phyloP scores from a whole-genome alignment of 2,888 invertebrate species.

The Pedicia rivosa region DNA sequence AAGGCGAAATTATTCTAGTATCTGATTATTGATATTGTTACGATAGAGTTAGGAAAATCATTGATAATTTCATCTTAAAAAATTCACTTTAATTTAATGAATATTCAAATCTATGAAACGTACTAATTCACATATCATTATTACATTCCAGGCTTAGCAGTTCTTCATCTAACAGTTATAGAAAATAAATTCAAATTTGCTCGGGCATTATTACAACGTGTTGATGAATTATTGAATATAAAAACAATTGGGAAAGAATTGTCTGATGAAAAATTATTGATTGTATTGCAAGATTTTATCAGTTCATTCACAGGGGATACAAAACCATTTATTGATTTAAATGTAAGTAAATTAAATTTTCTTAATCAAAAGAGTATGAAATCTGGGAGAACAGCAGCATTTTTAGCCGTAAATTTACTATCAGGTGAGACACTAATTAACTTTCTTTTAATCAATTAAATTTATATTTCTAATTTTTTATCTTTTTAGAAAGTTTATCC shows the following conservation, averaged over 20 bases:
- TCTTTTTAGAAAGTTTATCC: slow-evolving; percentile 8
- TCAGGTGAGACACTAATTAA: slow-evolving; percentile 15
- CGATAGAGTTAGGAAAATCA: no score
- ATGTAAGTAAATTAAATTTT: slow-evolving; percentile 15
- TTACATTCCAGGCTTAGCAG: background rate
- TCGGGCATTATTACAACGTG: background rate
- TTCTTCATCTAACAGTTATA: slow-evolving; percentile 1
- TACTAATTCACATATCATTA: no score
- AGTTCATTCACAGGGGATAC: background rate
- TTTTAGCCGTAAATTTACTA: slow-evolving; percentile 22
- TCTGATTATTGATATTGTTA: no score
- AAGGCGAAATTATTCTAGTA: no score
- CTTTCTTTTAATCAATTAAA: background rate
- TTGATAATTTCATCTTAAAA: no score
- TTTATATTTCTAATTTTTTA: background rate
- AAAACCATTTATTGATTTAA: background rate
- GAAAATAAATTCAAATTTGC: slow-evolving; percentile 1
- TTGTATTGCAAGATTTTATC: background rate
- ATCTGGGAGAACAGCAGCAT: slow-evolving; percentile 21
- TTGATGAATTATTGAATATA: background rate
- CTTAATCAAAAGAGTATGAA: slow-evolving; percentile 21
- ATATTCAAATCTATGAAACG: no score
- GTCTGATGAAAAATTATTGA: background rate
- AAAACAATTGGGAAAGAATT: background rate
- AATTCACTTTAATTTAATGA: no score